A percentile compares a stretch with the other conserved stretches of the same genome.
Conservation (phyloP, 2,797 vertebrate genomes). For the Lutjanus argentimaculatus region DNA sequence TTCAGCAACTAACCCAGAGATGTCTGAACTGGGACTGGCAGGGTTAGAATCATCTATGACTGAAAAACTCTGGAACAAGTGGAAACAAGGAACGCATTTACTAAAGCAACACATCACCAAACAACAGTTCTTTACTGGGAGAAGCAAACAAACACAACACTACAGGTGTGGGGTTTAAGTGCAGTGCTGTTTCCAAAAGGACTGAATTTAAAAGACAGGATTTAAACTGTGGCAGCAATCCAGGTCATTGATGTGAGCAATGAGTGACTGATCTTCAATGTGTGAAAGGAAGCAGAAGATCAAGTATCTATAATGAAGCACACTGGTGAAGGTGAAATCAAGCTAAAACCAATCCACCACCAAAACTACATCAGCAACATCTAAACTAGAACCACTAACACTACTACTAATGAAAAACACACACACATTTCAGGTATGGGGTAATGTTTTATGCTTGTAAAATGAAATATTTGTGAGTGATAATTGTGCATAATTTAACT, state of each 20-base stretch:
- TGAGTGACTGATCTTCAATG: conserved; percentile 35
- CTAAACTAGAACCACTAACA: conserved; percentile 49
- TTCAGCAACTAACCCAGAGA: conserved; percentile 94
- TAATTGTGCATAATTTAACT: not conserved
- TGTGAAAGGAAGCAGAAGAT: conserved; percentile 21
- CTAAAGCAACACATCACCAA: conserved; percentile 67
- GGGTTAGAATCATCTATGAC: conserved; percentile 95
- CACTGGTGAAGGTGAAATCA: conserved; percentile 12
- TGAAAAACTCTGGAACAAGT: conserved; percentile 96
- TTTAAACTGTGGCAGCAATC: conserved; percentile 25
- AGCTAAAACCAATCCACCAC: conserved; percentile 57
- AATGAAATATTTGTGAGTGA: not conserved
- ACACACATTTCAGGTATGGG: conserved; percentile 62
- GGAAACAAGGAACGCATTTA: conserved; percentile 90
- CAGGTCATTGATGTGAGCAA: conserved; percentile 31
- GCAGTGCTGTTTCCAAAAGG: not conserved
- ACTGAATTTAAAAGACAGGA: conserved; percentile 6
- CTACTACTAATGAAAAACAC: conserved; percentile 30
- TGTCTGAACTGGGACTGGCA: conserved; percentile 92
- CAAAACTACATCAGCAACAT: conserved; percentile 46
- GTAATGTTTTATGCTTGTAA: conserved; percentile 47
- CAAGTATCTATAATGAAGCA: conserved; percentile 13
- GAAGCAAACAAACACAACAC: conserved; percentile 41
- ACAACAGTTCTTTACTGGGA: conserved; percentile 49
- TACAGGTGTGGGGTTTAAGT: conserved; percentile 26